Evolutionary conservation across 2,797 vertebrate genomes (phyloP), one percentile per base, ranked within the genome.

Genomic region (Alfaro cultratus): DNA sequence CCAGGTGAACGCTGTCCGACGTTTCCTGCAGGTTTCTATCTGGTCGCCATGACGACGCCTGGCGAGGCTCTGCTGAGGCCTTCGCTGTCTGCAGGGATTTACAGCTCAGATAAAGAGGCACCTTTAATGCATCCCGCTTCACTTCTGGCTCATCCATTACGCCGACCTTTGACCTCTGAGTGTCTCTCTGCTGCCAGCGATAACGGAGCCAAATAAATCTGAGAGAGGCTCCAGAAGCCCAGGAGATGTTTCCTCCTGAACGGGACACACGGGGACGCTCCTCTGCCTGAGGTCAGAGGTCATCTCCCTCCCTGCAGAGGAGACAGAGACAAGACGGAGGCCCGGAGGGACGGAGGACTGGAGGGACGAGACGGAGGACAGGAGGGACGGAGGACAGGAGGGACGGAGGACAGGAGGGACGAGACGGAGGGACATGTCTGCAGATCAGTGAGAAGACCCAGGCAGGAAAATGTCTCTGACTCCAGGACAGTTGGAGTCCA

Each of bases 21-120:
- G 45, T 46, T 45, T 45, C 43, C 43, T 45, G 45, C 13, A 15
- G 13, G 45, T 46, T 46, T 46, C 45, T 13, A 47, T 47, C 46
- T 18, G 46, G 47, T 49, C 47, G 16, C 16, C 47, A 49, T 49
- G 47, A 49, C 47, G 16, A 49, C 47, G 47, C 47, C 47, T 6
- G 16, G 47, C 16, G 1, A 5, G 5, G 47, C 47, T 26, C 23
- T 11, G 51, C 51, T 41, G 64, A 68, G 64, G 36, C 64, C 64
- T 41, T 68, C 21, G 23, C 64, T 34, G 85, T 79, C 86, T 77
- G 74, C 73, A n/a, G 55, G 64, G 75, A 64, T 87, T 85, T 78
- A 82, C 80, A 80, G 68, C 86, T 55, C 71, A 31, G 90, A 93
- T 90, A 88, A 89, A 77, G 49, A 76, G 2, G 16, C 4, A 21